Evolutionary conservation across 2,888 invertebrate species (phyloP).

Genomic region (Iselma pallidipennis): DNA sequence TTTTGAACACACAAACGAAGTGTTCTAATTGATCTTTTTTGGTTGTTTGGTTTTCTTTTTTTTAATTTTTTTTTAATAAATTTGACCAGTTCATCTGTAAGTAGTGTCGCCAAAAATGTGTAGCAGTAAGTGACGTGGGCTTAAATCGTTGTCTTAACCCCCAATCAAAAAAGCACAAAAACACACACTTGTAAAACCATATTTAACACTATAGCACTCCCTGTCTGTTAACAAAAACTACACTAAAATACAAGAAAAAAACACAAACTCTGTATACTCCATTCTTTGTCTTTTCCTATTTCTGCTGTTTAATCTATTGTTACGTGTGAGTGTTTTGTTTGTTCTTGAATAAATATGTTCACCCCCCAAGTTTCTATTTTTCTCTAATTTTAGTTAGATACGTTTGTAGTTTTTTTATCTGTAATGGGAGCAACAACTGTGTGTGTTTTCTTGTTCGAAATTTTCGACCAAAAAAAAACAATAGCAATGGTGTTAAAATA

Average conservation of each 20-base stretch:
- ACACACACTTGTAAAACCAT: slow-evolving; percentile 26
- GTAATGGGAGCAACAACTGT: slow-evolving; percentile 63
- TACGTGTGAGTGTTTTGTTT: slow-evolving; percentile 28
- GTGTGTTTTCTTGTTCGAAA: slow-evolving; percentile 23
- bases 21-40: not conserved
- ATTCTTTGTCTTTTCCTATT: not conserved
- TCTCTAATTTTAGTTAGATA: slow-evolving; percentile 9
- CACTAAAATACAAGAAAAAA: slow-evolving; percentile 14
- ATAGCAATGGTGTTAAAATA: slow-evolving; percentile 24
- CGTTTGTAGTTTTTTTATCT: slow-evolving; percentile 21
- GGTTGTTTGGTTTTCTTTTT: no score
- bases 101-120: slow-evolving; percentile 11
- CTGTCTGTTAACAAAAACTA: slow-evolving; percentile 15
- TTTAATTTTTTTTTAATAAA: no score
- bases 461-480: not conserved
- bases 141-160: no score
- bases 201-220: slow-evolving; percentile 35
- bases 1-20: no score
- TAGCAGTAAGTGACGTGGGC: slow-evolving; percentile 29
- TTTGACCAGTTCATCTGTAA: not conserved
- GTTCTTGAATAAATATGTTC: slow-evolving; percentile 12
- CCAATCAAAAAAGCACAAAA: slow-evolving; percentile 17
- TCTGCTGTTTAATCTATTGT: slow-evolving; percentile 25
- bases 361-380: slow-evolving; percentile 11
- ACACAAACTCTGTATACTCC: not conserved